These are phyloP conservation scores for Lates japonicus DNA, from an alignment of 2,797 vertebrate genomes.

Conservation along the genomic window DNA sequence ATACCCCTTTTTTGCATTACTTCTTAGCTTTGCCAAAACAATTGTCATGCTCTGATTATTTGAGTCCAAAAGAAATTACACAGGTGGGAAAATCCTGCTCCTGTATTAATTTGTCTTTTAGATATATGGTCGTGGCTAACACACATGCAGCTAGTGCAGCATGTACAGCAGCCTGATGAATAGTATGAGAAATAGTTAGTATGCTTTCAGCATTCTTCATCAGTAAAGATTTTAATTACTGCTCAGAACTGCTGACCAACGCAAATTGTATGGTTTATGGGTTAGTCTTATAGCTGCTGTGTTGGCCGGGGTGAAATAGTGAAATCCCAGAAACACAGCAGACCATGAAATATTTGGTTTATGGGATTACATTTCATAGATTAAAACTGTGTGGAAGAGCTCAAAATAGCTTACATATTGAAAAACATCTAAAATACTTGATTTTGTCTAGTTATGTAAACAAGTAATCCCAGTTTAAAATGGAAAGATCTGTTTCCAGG, in stretches of 20 bases:
- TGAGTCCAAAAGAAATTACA: constrained; percentile 16
- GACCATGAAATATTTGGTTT: constrained; percentile 41
- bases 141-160: constrained; percentile 5
- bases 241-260: constrained; percentile 65
- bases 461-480: constrained; percentile 24
- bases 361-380: constrained; percentile 43
- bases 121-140: constrained; percentile 35
- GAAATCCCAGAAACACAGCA: constrained; percentile 42
- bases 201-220: constrained; percentile 63
- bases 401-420: neutral
- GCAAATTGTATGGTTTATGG: constrained; percentile 60
- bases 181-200: constrained; percentile 48
- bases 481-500: constrained; percentile 2
- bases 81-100: constrained; percentile 14
- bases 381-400: constrained; percentile 24
- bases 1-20: constrained; percentile 13
- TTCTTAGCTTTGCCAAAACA: constrained; percentile 23
- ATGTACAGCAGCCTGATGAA: constrained; percentile 51
- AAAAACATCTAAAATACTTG: constrained; percentile 14
- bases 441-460: constrained; percentile 36
- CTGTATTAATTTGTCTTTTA: constrained; percentile 37
- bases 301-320: constrained; percentile 22
- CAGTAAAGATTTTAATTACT: constrained; percentile 74
- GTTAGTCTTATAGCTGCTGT: constrained; percentile 50
- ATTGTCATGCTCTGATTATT: neutral